Evolutionary conservation across 2,888 invertebrate species (phyloP), one percentile per base, ranked within the genome.

Genomic region (Polydrusus pterygomalis): DNA sequence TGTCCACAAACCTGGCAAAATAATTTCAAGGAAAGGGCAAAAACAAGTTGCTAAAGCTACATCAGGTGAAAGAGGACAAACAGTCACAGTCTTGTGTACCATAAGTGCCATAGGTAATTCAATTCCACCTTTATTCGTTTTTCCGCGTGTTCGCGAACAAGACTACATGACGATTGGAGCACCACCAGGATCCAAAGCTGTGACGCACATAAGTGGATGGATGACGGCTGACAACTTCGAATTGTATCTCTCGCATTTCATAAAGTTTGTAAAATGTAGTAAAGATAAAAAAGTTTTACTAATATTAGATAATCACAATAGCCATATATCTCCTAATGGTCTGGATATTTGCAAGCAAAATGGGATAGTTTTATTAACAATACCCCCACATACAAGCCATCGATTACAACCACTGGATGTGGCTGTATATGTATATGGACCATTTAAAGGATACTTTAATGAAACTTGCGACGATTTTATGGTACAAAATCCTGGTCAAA

Each of bases 61-160:
- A 45, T 67, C 67, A 25, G 73, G 43, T 56, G 67, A 73, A 58
- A 13, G 73, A 25, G 67, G 71, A 17, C 40, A 49, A 34, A 65
- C 60, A 11, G 54, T 71, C 18, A 71, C 60, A 45, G 64, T 25
- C 11, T n/a, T 60, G 6, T 60, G 38, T 30, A 40, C 38, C 8
- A 54, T 65, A n/a, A 71, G 38, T 45, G 71, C 63, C 2, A 58
- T 54, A 6, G 71, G 56, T 13, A 74, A 68, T 30, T 54, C 70
- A 13, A 18, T 70, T 13, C 58, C 56, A 45, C 15, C 63, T 43
- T 63, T 63, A 13, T n/a, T n/a, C n/a, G n/a, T n/a, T n/a, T n/a
- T n/a, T n/a, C n/a, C n/a, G n/a, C n/a, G n/a, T n/a, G n/a, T n/a
- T n/a, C n/a, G n/a, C n/a, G n/a, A n/a, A n/a, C n/a, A n/a, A n/a